These are phyloP conservation scores for Araneus ventricosus DNA, from an alignment of 1,140 invertebrate species.

Conservation along the genomic window DNA sequence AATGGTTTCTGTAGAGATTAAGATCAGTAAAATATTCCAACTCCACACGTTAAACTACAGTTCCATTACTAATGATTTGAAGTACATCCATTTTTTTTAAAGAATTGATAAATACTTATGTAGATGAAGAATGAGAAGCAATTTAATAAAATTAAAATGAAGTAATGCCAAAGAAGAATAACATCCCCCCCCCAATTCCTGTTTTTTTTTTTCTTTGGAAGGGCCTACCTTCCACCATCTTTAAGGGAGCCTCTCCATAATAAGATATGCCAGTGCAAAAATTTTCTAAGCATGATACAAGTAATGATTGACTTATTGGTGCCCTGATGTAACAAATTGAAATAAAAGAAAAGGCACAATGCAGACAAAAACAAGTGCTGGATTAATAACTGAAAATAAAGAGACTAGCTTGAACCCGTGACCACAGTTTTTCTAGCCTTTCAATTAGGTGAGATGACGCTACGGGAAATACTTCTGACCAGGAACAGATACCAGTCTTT, in stretches of 20 bases:
- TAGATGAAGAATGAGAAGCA: constrained; percentile 1
- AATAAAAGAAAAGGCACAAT: constrained; percentile 31
- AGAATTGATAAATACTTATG: not conserved
- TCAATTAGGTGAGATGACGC: constrained; percentile 33
- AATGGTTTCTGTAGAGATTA: constrained; percentile 63
- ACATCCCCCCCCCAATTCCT: not conserved
- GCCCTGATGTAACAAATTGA: constrained; percentile 24
- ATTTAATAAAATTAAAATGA: constrained; percentile 18
- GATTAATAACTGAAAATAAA: constrained; percentile 43
- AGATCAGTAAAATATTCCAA: constrained; percentile 60
- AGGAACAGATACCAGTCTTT: constrained; percentile 64
- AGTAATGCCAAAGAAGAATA: not conserved
- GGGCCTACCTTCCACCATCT: not conserved
- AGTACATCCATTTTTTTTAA: constrained; percentile 29
- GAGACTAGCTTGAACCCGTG: constrained; percentile 70
- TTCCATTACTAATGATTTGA: constrained; percentile 45
- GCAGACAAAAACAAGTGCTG: constrained; percentile 64
- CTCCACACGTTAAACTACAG: not conserved
- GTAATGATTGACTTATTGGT: not conserved
- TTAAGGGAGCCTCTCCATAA: not conserved
- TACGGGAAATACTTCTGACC: constrained; percentile 22
- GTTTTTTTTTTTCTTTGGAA: not conserved
- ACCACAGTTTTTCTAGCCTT: constrained; percentile 64
- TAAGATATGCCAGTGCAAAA: not conserved
- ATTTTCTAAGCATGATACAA: not conserved